Evolutionary conservation across 2,113 vertebrate species (phyloP), one percentile per base, ranked within the genome.

Genomic region (Vulpes ferrilata): DNA sequence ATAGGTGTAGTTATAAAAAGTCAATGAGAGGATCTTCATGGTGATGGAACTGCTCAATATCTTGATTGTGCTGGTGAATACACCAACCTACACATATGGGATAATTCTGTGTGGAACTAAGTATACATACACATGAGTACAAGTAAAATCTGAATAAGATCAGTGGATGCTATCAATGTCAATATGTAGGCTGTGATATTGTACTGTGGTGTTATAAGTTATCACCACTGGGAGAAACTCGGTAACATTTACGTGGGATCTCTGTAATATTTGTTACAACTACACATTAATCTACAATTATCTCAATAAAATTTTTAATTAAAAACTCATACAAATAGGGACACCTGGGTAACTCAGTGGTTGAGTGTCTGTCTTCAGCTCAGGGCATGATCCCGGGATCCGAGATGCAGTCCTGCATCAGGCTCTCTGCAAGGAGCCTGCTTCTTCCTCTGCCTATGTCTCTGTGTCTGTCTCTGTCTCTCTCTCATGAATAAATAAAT

Each of bases 251-350:
- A 27, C 4, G 6, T 22, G 43, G 32, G 51, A 27, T 60, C 48
- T 53, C 78, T 88, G 23, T 23, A 71, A 62, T 60, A 30, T 43
- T 84, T 94, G n/a, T 94, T 32, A 71, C 23, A 79, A 81, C 8
- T 71, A 19, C 48, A 62, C 43, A 11, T 60, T 78, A 23, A 78
- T 76, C 17, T 95, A 51, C 3, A 35, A 82, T 79, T 86, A 65
- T 78, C 12, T 86, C 59, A 30, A 53, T 43, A 86, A 69, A 88
- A 55, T 55, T 57, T 55, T 86, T 79, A 79, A 17, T 76, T 65
- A 89, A 92, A 96, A 78, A 73, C 48, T 84, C 55, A 91, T 78
- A 83, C 11, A 38, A 79, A 71, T 83, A 43, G 43, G 43, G 43
- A 43, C 43, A 43, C 7, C 43, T 43, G 43, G 43, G 43, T 43